phyloP scores from a whole-genome alignment of 2,797 vertebrate species.

The Esox lucius region DNA sequence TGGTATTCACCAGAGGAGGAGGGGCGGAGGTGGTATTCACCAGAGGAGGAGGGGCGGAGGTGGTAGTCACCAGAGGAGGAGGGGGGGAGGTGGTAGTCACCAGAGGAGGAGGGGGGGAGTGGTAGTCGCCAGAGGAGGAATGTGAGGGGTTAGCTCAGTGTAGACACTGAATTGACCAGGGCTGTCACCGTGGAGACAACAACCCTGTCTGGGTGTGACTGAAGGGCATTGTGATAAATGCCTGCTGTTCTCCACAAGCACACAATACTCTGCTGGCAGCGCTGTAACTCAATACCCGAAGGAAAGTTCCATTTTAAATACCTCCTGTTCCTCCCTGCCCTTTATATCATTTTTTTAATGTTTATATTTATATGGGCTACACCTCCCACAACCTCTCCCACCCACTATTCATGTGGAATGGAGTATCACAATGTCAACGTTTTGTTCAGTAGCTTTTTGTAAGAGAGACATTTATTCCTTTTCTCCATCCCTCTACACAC shows the following conservation, averaged over 20 bases:
- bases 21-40: constrained; percentile 28
- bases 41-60: not conserved
- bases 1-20: constrained; percentile 18
- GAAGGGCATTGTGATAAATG: constrained; percentile 66
- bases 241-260: constrained; percentile 22
- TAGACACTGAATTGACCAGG: constrained; percentile 62
- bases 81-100: constrained; percentile 33
- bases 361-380: not conserved
- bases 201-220: constrained; percentile 59
- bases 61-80: not conserved
- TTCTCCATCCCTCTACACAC: constrained; percentile 25
- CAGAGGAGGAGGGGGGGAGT: constrained; percentile 38
- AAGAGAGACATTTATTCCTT: constrained; percentile 25
- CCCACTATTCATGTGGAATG: constrained; percentile 38
- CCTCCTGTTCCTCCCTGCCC: constrained; percentile 37
- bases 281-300: constrained; percentile 63
- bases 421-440: constrained; percentile 38
- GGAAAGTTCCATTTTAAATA: constrained; percentile 71
- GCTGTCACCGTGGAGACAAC: constrained; percentile 53
- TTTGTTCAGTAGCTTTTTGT: constrained; percentile 23
- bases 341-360: constrained; percentile 4
- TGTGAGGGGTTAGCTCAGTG: constrained; percentile 52
- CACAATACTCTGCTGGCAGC: constrained; percentile 41
- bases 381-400: constrained; percentile 8
- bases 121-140: not conserved